phyloP scores from a whole-genome alignment of 2,888 invertebrate species.

The Eristalinus aeneus region DNA sequence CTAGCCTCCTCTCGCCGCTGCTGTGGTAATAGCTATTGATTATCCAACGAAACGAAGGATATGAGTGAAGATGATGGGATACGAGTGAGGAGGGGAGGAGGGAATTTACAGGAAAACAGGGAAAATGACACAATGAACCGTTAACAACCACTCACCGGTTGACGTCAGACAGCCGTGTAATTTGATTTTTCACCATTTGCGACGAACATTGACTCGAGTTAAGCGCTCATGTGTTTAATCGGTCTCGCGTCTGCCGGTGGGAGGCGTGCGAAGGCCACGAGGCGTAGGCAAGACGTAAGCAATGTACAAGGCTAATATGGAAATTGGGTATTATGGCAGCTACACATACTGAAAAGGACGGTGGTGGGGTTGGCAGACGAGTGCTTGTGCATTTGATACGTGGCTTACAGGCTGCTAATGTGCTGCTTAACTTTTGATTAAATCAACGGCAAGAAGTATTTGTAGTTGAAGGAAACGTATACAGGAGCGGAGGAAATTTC shows the following conservation, averaged over 20 bases:
- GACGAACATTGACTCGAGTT: slow-evolving; percentile 30
- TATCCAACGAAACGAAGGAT: background rate
- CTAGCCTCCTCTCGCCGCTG: background rate
- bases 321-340: slow-evolving; percentile 21
- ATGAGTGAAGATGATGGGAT: background rate
- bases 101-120: background rate
- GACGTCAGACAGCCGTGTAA: slow-evolving; percentile 41
- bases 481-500: background rate
- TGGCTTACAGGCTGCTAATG: background rate
- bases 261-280: background rate
- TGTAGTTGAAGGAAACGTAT: background rate
- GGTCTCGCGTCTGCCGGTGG: background rate
- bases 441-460: background rate
- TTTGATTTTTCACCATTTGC: slow-evolving; percentile 40
- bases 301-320: slow-evolving; percentile 16
- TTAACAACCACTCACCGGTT: slow-evolving; percentile 5
- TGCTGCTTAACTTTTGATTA: background rate
- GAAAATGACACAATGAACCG: slow-evolving; percentile 8
- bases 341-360: background rate
- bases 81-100: background rate
- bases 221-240: slow-evolving; percentile 29
- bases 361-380: background rate
- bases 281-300: background rate
- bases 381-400: background rate
- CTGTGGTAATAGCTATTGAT: slow-evolving; percentile 23